These are phyloP conservation scores for Gallinago jamesoni DNA, from an alignment of 2,113 vertebrate species.

Conservation along the genomic window DNA sequence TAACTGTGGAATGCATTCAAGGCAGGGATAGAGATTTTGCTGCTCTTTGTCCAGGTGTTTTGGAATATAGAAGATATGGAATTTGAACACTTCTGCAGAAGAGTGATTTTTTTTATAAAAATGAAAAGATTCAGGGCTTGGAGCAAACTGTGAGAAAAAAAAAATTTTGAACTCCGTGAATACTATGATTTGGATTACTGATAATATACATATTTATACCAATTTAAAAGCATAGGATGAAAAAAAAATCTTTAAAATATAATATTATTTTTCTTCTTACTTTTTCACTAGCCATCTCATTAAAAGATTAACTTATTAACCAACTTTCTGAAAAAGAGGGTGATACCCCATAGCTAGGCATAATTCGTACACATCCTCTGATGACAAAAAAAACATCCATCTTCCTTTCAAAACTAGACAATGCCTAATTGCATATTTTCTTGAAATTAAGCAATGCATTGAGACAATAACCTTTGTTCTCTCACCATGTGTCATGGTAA, in stretches of 20 bases:
- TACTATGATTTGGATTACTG: background rate
- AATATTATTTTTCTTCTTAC: background rate
- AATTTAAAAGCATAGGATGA: background rate
- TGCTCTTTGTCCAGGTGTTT: background rate
- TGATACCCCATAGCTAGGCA: rapidly evolving
- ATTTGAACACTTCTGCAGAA: background rate
- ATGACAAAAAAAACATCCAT: background rate
- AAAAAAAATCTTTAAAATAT: background rate
- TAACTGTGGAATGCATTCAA: background rate
- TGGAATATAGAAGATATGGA: background rate
- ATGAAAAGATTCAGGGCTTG: background rate
- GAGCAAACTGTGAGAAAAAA: background rate
- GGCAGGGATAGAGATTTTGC: background rate
- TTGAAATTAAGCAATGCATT: background rate
- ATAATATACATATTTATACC: background rate
- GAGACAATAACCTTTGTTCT: background rate
- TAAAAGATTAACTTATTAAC: background rate
- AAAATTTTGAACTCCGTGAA: background rate
- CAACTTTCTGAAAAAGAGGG: background rate
- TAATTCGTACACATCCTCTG: background rate
- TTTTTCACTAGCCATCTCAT: background rate
- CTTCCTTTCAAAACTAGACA: background rate
- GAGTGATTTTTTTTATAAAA: background rate
- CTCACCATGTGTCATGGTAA: rapidly evolving
- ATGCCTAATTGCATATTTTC: background rate